phyloP scores from a whole-genome alignment of 1,140 invertebrate species.

The Trachymyrmex cornetzi region DNA sequence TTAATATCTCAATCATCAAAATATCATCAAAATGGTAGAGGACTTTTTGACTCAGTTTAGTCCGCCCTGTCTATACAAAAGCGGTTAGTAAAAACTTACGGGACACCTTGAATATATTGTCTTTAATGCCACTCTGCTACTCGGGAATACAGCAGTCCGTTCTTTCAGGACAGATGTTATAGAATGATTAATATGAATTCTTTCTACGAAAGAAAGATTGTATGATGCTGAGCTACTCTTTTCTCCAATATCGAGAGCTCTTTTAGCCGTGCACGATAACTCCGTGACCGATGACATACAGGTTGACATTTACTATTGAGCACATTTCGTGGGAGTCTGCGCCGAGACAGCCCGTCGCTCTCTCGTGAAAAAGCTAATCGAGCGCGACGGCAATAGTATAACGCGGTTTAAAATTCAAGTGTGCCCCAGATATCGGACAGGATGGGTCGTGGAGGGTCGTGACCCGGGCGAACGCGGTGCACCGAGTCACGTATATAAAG shows the following conservation, averaged over 20 bases:
- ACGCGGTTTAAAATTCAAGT: conserved; percentile 83
- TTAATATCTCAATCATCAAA: too few species aligned
- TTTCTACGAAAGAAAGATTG: neutral
- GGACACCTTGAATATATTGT: too few species aligned
- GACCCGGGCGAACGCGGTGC: conserved; percentile 67
- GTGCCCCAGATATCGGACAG: conserved; percentile 79
- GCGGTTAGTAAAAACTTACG: too few species aligned
- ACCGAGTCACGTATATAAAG: conserved; percentile 74
- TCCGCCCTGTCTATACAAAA: too few species aligned
- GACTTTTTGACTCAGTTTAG: too few species aligned
- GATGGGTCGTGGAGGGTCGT: conserved; percentile 76
- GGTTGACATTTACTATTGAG: conserved; percentile 51
- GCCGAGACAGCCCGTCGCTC: neutral
- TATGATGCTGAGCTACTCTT: neutral
- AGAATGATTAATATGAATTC: neutral
- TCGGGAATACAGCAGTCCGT: neutral
- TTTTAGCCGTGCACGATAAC: neutral
- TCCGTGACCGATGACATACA: conserved; percentile 56
- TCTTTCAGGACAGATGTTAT: neutral
- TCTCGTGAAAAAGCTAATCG: conserved; percentile 63
- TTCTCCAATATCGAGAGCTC: neutral
- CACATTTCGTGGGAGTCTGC: conserved; percentile 29
- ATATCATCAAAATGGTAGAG: too few species aligned
- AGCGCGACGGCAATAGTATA: conserved; percentile 70
- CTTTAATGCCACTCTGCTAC: neutral